Base-by-base conservation (phyloP, 2,113 vertebrate genomes). In the Trochalopteron elliotii region DNA sequence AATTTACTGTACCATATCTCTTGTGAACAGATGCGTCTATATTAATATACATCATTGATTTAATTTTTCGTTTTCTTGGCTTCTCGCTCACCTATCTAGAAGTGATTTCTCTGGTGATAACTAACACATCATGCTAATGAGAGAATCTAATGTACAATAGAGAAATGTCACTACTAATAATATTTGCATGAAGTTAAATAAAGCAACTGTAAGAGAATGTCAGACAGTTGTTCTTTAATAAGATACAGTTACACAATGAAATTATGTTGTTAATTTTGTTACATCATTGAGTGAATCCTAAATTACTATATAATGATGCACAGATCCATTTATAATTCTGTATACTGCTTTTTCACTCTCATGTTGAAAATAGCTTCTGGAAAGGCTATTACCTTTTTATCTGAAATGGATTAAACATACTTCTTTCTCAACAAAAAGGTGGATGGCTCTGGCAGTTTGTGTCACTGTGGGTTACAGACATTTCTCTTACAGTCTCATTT, bases 121-220 rank as follows among this genome's bases (percentile, higher is more conserved):
- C 97, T 98, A 98, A 98, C 97, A 98, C 96, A 98, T 98, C 97
- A 97, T 97, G 96, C 96, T 98, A 98, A 98, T 98, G 97, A 98
- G 96, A 97, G 97, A 97, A 97, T 97, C 98, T 98, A 98, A 98
- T 97, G 97, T 95, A 98, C 98, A 98, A 98, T 96, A 98, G 97
- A 97, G 98, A 98, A 98, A 98, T 98, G 98, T 98, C 98, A 98
- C 97, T 98, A 97, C 93, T 98, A 98, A 98, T 98, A 98, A 98
- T 97, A 97, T 98, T 98, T 98, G 96, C 97, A 98, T 97, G 97
- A 98, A 98, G 98, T 98, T 98, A 98, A 98, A 98, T 98, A 98
- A 98, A 98, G 97, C 97, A 98, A 98, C 96, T 97, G 91, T 98
- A 98, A 95, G 96, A 98, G 97, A 98, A 97, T 98, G 97, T 98